These are phyloP conservation scores for Hermaeophaga mercurialis DNA, from an alignment of 2,888 invertebrate species.

Conservation along the genomic window DNA sequence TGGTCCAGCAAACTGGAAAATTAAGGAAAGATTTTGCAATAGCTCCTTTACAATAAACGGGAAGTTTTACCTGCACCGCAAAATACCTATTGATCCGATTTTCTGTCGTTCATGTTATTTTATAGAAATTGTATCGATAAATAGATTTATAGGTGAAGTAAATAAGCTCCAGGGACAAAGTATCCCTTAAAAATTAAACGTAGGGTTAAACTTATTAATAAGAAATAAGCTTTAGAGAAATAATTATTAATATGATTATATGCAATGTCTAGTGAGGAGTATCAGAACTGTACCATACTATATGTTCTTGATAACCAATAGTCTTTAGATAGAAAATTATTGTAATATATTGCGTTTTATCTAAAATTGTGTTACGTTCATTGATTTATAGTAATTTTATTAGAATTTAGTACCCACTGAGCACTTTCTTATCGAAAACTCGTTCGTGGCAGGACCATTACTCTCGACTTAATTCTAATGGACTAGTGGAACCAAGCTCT, in stretches of 20 bases:
- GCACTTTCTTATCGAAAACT: conserved; percentile 17
- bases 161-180: no score
- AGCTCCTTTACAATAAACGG: conserved; percentile 31
- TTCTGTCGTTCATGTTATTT: neutral
- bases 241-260: no score
- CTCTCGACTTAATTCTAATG: conserved; percentile 26
- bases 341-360: no score
- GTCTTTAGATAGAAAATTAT: no score
- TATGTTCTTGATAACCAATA: no score
- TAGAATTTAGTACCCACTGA: conserved; percentile 35
- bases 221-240: no score
- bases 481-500: conserved; percentile 19
- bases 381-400: conserved; percentile 39
- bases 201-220: no score
- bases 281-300: no score
- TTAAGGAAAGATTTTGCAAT: conserved; percentile 40
- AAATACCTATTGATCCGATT: conserved; percentile 5
- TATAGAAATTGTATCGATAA: neutral
- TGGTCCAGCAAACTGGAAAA: conserved; percentile 41
- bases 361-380: neutral
- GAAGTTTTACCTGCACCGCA: conserved; percentile 31
- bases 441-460: conserved; percentile 8
- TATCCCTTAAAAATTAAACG: no score
- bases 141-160: no score
- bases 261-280: no score